These are phyloP conservation scores for Lutjanus campechanus DNA, from an alignment of 2,797 vertebrate species.

Conservation along the genomic window DNA sequence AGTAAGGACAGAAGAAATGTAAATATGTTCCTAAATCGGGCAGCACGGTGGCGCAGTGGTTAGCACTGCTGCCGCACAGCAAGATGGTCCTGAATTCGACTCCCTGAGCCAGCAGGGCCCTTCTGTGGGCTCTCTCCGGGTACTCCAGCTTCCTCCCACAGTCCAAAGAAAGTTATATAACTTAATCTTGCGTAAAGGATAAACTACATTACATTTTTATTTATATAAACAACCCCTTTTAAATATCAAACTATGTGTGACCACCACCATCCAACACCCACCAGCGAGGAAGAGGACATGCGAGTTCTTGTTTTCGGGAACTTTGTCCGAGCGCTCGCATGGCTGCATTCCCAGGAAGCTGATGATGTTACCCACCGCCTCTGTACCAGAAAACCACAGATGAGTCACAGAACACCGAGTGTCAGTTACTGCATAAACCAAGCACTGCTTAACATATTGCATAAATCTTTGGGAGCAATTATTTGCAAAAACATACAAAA, in stretches of 20 bases:
- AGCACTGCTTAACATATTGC: neutral
- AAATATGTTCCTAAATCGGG: too few species aligned
- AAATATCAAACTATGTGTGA: neutral
- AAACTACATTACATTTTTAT: neutral
- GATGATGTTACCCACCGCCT: slow-evolving; percentile 96
- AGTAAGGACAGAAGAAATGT: too few species aligned
- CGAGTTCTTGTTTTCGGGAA: slow-evolving; percentile 97
- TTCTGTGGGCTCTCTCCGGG: too few species aligned
- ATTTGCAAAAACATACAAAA: neutral
- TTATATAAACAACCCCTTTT: neutral
- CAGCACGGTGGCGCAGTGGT: too few species aligned
- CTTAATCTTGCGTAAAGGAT: neutral
- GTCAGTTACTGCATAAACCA: neutral
- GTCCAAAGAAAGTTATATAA: neutral
- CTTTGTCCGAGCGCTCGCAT: slow-evolving; percentile 97
- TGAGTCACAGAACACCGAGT: neutral
- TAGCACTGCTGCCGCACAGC: too few species aligned
- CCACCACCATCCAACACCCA: slow-evolving; percentile 69
- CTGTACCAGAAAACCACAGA: slow-evolving; percentile 77
- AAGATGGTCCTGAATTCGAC: too few species aligned
- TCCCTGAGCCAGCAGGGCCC: too few species aligned
- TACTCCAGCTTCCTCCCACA: too few species aligned
- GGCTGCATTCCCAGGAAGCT: slow-evolving; percentile 98
- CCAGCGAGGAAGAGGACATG: slow-evolving; percentile 95
- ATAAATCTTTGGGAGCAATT: neutral